Evolutionary conservation across 2,888 invertebrate species (phyloP), one percentile per base, ranked within the genome.

Genomic region (Drosophila kuntzei): DNA sequence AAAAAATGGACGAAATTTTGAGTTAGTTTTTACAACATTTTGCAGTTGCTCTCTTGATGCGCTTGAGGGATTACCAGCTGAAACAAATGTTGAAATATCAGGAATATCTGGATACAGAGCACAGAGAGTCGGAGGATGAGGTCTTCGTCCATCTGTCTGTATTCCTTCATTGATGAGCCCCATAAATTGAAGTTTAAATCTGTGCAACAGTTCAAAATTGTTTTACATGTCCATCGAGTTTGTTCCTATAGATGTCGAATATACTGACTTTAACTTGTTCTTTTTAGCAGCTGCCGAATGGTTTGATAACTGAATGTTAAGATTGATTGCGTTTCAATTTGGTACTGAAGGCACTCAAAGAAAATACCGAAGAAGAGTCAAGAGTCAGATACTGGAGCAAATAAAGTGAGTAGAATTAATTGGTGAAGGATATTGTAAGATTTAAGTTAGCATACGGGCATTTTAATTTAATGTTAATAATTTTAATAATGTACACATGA

Each of bases 1-100:
- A 54, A 18, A 41, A 54, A 61, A 16, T 53, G 25, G 50, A 49
- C 54, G 53, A 57, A 37, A 70, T 70, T 65, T 68, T 68, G 76
- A 80, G 76, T 83, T 86, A 79, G 79, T 71, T 55, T 67, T 58
- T 39, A 53, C 50, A 76, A 70, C 58, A 80, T 82, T 73, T 77
- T 78, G 64, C 60, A 65, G 66, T 67, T 71, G 67, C 57, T 73
- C 55, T 73, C 58, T 49, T 83, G 79, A 76, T 80, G 66, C 80
- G 83, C 82, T 83, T 76, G 68, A 80, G 76, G 86, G 81, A 82
- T 82, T 82, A 80, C 50, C 57, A 72, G 55, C 58, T 63, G 46
- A 59, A 59, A 39, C 51, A 51, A 50, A 55, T 39, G 66, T 36
- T 54, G 27, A 18, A 62, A 63, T 46, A 47, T 62, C 20, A 54